A percentile compares a stretch with the other conserved stretches of the same genome.
Evolutionary conservation across 2,888 invertebrate species (phyloP).

Genomic region (Drosophila prolongata): DNA sequence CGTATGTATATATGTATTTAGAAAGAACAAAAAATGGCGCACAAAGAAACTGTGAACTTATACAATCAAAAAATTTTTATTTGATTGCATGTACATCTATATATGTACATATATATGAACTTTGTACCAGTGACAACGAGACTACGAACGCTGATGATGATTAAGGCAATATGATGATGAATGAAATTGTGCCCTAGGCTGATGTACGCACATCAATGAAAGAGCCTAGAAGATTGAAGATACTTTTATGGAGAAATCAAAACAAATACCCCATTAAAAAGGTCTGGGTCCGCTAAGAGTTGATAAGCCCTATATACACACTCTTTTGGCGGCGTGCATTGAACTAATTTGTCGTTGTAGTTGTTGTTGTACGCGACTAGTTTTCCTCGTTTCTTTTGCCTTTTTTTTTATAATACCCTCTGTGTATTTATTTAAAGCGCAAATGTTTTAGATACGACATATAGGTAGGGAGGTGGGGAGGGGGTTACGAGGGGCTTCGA

Average conservation of each 20-base stretch:
- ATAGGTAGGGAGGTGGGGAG: conserved; percentile 43
- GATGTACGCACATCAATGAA: conserved; percentile 26
- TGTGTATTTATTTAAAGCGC: conserved; percentile 79
- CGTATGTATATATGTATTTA: conserved; percentile 43
- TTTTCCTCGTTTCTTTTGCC: conserved; percentile 56
- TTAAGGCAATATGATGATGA: conserved; percentile 31
- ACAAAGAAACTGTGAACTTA: conserved; percentile 75
- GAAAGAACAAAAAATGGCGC: conserved; percentile 64
- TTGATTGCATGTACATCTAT: conserved; percentile 45
- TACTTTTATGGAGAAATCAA: conserved; percentile 10
- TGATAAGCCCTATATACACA: conserved; percentile 46
- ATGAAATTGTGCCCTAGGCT: conserved; percentile 23
- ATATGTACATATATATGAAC: conserved; percentile 60
- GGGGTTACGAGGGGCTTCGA: conserved; percentile 6
- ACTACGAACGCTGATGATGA: conserved; percentile 29
- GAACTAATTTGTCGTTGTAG: conserved; percentile 66
- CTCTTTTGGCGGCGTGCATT: conserved; percentile 67
- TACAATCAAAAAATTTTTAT: conserved; percentile 63
- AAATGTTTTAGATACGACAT: conserved; percentile 79
- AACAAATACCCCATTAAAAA: conserved; percentile 26
- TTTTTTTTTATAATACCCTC: conserved; percentile 73
- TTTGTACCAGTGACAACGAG: conserved; percentile 69
- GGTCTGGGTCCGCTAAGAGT: conserved; percentile 15
- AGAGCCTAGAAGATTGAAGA: conserved; percentile 3
- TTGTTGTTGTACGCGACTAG: conserved; percentile 42